Base-by-base conservation (phyloP, 2,113 vertebrate species). In the Xiphias gladius region DNA sequence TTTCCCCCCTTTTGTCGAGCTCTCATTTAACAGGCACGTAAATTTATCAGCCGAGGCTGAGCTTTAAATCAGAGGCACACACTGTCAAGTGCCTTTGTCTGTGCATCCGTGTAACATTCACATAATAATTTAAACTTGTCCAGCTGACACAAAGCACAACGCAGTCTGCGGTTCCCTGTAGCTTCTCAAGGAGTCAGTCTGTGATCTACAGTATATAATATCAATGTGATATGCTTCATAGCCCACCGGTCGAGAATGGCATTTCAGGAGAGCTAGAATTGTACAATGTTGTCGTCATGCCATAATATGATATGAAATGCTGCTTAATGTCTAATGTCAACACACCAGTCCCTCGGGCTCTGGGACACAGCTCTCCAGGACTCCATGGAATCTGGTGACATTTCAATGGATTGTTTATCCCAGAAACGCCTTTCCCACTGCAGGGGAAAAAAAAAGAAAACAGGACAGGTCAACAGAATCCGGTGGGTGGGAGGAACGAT, bases 371-470 rank as follows among this genome's bases (percentile, higher is more conserved):
- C 59, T 83, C 62, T 63, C 10, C 30, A 52, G 79, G 76, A 88
- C 80, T 80, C 84, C 17, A 1, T 59, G 81, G 86, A 90, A 76
- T 89, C 89, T 72, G 71, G 83, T 92, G 91, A 91, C 90, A 93
- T 92, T 92, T 91, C 66, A 72, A 30, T 82, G 75, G 70, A 80
- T 86, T 92, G 90, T 92, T 87, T 87, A 76, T 90, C 64, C 73
- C 69, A 83, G 39, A 80, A 81, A 89, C 80, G 61, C 57, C 19
- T 68, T 86, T 75, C 63, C 64, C 41, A 76, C 39, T 41, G 46
- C 24, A 63, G 68, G 59, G 32, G 39, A 76, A 22, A 76, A 48
- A 67, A 24, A 65, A 63, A 41, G 43, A 66, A 58, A 80, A 71
- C 63, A 71, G 63, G 76, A 67, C 65, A 77, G 84, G 83, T 87